Evolutionary conservation across 2,888 invertebrate genomes (phyloP).

Genomic region (Colletes collaris): DNA sequence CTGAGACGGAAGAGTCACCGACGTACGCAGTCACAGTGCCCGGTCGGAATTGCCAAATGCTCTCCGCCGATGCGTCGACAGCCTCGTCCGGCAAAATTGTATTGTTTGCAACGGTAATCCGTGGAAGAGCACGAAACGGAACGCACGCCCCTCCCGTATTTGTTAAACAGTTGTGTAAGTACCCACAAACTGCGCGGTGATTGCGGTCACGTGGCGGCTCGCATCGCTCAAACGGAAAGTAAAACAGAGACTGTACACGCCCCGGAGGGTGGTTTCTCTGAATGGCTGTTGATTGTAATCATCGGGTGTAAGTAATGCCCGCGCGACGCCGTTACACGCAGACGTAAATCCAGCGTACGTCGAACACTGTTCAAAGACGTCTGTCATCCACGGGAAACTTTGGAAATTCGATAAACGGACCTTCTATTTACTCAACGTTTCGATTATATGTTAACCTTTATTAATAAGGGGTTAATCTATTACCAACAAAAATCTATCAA

Average conservation of each 20-base stretch:
- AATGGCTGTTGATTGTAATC: constrained; percentile 83
- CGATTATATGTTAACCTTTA: too few relatives aligned
- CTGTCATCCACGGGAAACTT: too few relatives aligned
- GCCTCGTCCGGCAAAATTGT: background rate
- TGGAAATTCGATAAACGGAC: too few relatives aligned
- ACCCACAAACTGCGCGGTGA: constrained; percentile 80
- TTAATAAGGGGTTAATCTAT: too few relatives aligned
- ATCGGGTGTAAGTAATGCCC: constrained; percentile 81
- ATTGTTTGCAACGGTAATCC: constrained; percentile 45
- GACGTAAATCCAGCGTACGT: constrained; percentile 58
- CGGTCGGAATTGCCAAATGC: background rate
- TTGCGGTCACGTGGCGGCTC: constrained; percentile 82
- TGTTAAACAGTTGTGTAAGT: constrained; percentile 80
- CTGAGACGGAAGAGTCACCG: too few relatives aligned
- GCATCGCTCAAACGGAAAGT: constrained; percentile 78
- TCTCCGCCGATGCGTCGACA: background rate
- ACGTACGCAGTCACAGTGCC: too few relatives aligned
- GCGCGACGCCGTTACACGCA: constrained; percentile 68
- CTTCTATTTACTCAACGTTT: too few relatives aligned
- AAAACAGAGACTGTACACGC: constrained; percentile 75
- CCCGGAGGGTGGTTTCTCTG: constrained; percentile 79
- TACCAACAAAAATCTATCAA: too few relatives aligned
- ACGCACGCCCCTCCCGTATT: constrained; percentile 61
- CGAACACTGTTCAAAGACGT: constrained; percentile 40
- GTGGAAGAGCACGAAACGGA: constrained; percentile 36